phyloP scores from a whole-genome alignment of 2,888 invertebrate species.

The Sphaerolaimus hirsutus region DNA sequence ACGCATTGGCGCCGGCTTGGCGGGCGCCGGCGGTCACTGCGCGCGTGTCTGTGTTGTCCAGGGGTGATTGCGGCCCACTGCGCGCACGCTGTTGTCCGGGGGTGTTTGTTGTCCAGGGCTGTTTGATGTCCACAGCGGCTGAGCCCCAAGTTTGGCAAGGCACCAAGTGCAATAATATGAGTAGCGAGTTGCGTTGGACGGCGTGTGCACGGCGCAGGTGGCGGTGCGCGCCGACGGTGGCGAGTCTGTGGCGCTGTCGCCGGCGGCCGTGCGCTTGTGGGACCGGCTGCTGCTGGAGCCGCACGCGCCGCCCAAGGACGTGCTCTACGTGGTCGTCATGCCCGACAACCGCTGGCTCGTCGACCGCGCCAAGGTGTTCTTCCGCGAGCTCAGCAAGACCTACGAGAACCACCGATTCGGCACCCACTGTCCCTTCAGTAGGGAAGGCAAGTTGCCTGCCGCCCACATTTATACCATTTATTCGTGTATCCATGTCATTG shows the following conservation, averaged over 20 bases:
- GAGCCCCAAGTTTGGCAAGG: too few species aligned
- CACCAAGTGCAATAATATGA: too few species aligned
- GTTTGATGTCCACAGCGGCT: too few species aligned
- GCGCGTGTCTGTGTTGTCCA: too few species aligned
- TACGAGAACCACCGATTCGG: constrained; percentile 77
- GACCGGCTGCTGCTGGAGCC: constrained; percentile 88
- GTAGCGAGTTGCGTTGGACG: too few species aligned
- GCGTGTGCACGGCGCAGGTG: constrained; percentile 11
- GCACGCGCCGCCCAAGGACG: constrained; percentile 72
- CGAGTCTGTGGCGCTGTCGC: constrained; percentile 26
- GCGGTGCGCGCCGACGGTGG: constrained; percentile 25
- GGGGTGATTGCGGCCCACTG: too few species aligned
- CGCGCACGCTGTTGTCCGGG: too few species aligned
- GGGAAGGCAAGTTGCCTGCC: neutral
- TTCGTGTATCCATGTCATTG: too few species aligned
- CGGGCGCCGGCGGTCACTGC: too few species aligned
- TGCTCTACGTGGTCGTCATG: constrained; percentile 75
- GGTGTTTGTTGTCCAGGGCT: too few species aligned
- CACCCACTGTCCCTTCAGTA: constrained; percentile 67
- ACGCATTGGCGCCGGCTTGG: too few species aligned
- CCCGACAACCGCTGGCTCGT: constrained; percentile 67
- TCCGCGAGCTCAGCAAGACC: constrained; percentile 29
- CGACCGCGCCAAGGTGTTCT: constrained; percentile 54
- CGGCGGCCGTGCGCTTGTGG: constrained; percentile 28
- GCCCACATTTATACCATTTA: too few species aligned